Evolutionary conservation across 2,113 vertebrate species (phyloP).

Genomic region (Xiphias gladius): DNA sequence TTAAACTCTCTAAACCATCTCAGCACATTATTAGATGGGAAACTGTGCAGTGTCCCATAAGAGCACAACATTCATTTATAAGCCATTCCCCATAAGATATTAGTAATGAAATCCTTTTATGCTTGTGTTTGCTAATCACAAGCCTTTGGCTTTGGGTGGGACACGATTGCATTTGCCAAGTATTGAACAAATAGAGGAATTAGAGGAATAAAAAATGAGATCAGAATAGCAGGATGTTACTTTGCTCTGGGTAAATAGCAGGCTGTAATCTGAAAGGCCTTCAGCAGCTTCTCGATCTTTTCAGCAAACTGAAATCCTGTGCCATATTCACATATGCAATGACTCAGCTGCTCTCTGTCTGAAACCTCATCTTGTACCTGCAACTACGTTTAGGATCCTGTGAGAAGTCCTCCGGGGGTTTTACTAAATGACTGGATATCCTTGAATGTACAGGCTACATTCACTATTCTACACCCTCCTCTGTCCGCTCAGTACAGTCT

Average conservation of each 20-base stretch:
- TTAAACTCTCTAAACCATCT: conserved; percentile 35
- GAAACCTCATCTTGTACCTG: conserved; percentile 26
- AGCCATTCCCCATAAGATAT: conserved; percentile 36
- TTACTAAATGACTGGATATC: conserved; percentile 37
- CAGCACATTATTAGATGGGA: not conserved
- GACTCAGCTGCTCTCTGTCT: conserved; percentile 41
- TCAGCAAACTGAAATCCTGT: conserved; percentile 32
- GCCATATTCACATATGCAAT: conserved; percentile 26
- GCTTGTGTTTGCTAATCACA: conserved; percentile 27
- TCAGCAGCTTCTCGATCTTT: conserved; percentile 10
- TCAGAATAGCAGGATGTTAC: conserved; percentile 10
- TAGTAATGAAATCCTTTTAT: conserved; percentile 8
- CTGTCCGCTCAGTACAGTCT: not conserved
- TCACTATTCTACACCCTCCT: conserved; percentile 13
- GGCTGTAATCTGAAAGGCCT: conserved; percentile 14
- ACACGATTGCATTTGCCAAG: not conserved
- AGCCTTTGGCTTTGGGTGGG: conserved; percentile 16
- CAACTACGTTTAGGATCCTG: conserved; percentile 25
- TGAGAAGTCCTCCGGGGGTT: conserved; percentile 12
- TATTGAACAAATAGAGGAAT: not conserved
- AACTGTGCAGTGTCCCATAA: conserved; percentile 6
- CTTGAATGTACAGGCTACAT: conserved; percentile 28
- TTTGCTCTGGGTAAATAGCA: conserved; percentile 14
- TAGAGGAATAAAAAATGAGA: conserved; percentile 8
- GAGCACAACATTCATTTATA: conserved; percentile 30